Evolutionary conservation across 2,113 vertebrate species (phyloP).

Genomic region (Scomber japonicus): DNA sequence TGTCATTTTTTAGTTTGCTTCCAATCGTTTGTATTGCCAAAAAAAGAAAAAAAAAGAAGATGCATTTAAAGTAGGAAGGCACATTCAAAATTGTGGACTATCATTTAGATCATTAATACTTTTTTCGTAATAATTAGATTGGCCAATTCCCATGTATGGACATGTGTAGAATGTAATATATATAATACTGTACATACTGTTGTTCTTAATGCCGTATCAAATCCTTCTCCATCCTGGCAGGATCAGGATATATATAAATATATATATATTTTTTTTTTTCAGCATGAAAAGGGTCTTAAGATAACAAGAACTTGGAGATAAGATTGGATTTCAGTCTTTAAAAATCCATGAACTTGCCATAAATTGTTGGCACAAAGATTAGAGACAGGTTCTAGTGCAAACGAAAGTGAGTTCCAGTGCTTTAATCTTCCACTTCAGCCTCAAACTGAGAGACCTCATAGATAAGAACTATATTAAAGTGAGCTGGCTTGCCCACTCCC

Average conservation of each 20-base stretch:
- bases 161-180: neutral
- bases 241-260: too few relatives aligned
- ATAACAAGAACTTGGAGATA: neutral
- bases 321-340: neutral
- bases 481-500: neutral
- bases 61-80: neutral
- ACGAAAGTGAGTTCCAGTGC: neutral
- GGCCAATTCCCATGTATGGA: neutral
- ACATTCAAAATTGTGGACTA: constrained; percentile 7
- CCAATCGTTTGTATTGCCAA: neutral
- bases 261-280: neutral
- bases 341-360: neutral
- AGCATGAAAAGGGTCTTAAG: neutral
- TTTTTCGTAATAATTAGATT: neutral
- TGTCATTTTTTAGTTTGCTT: neutral
- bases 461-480: constrained; percentile 17
- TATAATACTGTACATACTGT: too few relatives aligned
- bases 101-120: constrained; percentile 33
- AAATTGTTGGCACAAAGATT: neutral
- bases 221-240: neutral
- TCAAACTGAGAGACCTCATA: neutral
- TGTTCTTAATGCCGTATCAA: neutral
- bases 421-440: neutral
- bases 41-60: neutral
- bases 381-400: neutral